phyloP scores from a whole-genome alignment of 2,888 invertebrate species.

The Boloria euphrosyne region DNA sequence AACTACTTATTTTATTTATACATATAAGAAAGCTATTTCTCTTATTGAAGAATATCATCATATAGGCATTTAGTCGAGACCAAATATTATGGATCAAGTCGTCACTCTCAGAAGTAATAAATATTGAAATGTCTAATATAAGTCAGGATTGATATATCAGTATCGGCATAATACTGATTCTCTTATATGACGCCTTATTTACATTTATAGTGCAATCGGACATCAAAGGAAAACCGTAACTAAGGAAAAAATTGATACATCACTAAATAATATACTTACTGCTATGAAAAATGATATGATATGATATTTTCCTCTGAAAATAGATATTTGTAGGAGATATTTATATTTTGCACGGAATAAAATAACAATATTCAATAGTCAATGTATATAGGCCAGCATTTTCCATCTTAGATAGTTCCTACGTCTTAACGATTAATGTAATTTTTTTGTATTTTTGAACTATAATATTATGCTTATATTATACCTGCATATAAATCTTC shows the following conservation, averaged over 20 bases:
- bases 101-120: constrained; percentile 28
- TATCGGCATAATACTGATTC: background rate
- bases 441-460: too few species aligned
- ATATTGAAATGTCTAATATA: constrained; percentile 35
- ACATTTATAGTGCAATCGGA: constrained; percentile 29
- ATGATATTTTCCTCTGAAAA: too few species aligned
- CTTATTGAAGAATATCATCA: constrained; percentile 4
- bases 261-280: too few species aligned
- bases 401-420: too few species aligned
- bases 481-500: too few species aligned
- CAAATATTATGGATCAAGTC: background rate
- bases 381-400: too few species aligned
- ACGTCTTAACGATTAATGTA: too few species aligned
- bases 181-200: constrained; percentile 27
- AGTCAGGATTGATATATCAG: constrained; percentile 17
- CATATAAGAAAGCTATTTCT: background rate
- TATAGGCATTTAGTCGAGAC: constrained; percentile 2
- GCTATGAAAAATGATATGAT: background rate
- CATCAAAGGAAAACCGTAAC: constrained; percentile 19
- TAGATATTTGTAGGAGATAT: too few species aligned
- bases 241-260: background rate
- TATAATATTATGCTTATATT: too few species aligned
- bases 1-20: too few species aligned
- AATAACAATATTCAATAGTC: too few species aligned
- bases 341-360: too few species aligned